Conservation (phyloP, 2,888 invertebrate genomes). For the Nomada hirtipes region DNA sequence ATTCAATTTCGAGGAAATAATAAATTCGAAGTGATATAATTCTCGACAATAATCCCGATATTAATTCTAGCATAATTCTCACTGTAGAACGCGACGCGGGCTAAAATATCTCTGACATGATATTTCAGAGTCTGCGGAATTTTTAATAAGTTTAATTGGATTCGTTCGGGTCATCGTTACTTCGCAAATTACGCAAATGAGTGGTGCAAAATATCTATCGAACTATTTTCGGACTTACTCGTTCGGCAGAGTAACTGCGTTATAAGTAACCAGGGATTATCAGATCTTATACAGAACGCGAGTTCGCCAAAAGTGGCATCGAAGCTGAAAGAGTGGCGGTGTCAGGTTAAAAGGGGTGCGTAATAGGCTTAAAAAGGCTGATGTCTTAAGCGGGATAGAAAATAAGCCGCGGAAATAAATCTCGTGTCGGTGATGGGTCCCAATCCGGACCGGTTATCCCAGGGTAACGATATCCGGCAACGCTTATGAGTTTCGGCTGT, state of each 20-base stretch:
- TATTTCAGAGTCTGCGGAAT: too few species aligned
- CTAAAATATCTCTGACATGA: too few species aligned
- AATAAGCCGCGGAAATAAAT: slow-evolving; percentile 70
- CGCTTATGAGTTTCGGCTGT: slow-evolving; percentile 51
- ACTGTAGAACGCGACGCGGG: too few species aligned
- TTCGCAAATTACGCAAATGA: too few species aligned
- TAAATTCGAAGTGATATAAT: too few species aligned
- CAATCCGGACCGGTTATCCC: slow-evolving; percentile 14
- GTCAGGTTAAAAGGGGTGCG: slow-evolving; percentile 62
- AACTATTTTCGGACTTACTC: slow-evolving; percentile 36
- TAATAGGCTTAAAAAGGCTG: slow-evolving; percentile 71
- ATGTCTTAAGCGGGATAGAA: slow-evolving; percentile 68
- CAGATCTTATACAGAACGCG: slow-evolving; percentile 42
- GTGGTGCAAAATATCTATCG: slow-evolving; percentile 12
- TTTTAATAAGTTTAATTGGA: too few species aligned
- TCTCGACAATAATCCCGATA: too few species aligned
- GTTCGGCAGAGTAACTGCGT: slow-evolving; percentile 34
- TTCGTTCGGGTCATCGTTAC: too few species aligned
- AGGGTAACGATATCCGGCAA: slow-evolving; percentile 49
- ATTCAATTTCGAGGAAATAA: too few species aligned
- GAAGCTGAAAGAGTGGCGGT: slow-evolving; percentile 21
- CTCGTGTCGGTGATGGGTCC: slow-evolving; percentile 31
- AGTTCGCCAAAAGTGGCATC: slow-evolving; percentile 17
- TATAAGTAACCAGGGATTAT: slow-evolving; percentile 38
- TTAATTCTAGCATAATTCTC: too few species aligned